phyloP scores from a whole-genome alignment of 2,888 invertebrate genomes.

The Meteorus cinctellus region DNA sequence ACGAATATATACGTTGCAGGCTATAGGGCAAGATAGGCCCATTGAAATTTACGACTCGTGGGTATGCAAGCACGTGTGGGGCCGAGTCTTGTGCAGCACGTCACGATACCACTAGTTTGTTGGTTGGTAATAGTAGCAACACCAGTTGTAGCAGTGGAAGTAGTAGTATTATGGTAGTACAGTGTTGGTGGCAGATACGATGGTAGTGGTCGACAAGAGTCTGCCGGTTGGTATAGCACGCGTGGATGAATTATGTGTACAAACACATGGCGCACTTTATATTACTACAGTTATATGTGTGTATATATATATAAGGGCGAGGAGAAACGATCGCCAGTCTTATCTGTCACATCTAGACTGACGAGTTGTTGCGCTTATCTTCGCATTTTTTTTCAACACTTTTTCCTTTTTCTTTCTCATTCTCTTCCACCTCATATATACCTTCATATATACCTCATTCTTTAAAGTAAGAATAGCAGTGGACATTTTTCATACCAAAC shows the following conservation, averaged over 20 bases:
- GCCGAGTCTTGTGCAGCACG: slow-evolving; percentile 12
- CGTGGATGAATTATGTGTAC: slow-evolving; percentile 34
- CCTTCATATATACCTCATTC: background rate
- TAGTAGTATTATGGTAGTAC: background rate
- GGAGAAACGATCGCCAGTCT: slow-evolving; percentile 15
- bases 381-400: slow-evolving; percentile 7
- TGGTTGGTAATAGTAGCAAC: background rate
- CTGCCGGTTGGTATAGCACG: slow-evolving; percentile 14
- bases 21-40: slow-evolving; percentile 21
- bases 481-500: slow-evolving; percentile 4
- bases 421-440: background rate
- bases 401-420: background rate
- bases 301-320: no score
- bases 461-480: slow-evolving; percentile 3
- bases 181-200: slow-evolving; percentile 8
- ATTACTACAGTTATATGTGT: slow-evolving; percentile 19
- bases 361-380: slow-evolving; percentile 23
- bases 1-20: background rate
- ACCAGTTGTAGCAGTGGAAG: background rate
- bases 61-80: slow-evolving; percentile 24
- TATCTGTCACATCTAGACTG: slow-evolving; percentile 24
- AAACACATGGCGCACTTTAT: slow-evolving; percentile 30
- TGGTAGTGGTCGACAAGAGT: slow-evolving; percentile 22
- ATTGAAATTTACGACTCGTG: slow-evolving; percentile 39
- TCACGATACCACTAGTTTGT: slow-evolving; percentile 17